phyloP scores from a whole-genome alignment of 2,888 invertebrate species.

The Chymomyza procnemis region DNA sequence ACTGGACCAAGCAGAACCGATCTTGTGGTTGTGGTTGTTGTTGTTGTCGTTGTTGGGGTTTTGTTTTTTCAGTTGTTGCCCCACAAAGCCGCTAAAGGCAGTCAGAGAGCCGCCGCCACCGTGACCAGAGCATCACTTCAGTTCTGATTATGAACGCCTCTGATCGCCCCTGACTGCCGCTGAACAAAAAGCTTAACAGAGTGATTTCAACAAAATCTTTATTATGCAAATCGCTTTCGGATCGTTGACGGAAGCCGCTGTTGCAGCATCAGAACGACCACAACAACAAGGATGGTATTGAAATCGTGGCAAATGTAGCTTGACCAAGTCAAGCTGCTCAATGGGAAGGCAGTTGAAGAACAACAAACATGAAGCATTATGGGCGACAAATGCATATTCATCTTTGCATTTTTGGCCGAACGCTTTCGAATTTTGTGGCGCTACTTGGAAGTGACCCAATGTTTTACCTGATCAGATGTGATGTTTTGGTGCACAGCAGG shows the following conservation, averaged over 20 bases:
- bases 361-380: constrained; percentile 23
- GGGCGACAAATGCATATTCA: constrained; percentile 56
- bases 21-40: background rate
- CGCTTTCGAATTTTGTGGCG: constrained; percentile 44
- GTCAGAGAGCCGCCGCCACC: constrained; percentile 18
- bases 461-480: constrained; percentile 41
- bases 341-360: constrained; percentile 30
- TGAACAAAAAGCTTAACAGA: constrained; percentile 63
- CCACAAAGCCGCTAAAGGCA: background rate
- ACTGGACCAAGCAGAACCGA: background rate
- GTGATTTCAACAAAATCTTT: constrained; percentile 58
- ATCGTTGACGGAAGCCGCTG: constrained; percentile 67
- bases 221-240: constrained; percentile 68
- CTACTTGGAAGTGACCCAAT: constrained; percentile 35
- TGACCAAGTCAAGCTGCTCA: constrained; percentile 9
- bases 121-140: constrained; percentile 55
- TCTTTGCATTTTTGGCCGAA: constrained; percentile 18
- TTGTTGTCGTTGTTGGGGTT: background rate
- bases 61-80: background rate
- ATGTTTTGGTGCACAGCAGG: constrained; percentile 54
- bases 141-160: constrained; percentile 70
- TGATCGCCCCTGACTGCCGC: constrained; percentile 58
- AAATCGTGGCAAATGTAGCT: background rate
- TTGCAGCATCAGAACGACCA: constrained; percentile 36
- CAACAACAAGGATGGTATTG: constrained; percentile 7